phyloP scores from a whole-genome alignment of 2,888 invertebrate species.

The Syrphus vitripennis region DNA sequence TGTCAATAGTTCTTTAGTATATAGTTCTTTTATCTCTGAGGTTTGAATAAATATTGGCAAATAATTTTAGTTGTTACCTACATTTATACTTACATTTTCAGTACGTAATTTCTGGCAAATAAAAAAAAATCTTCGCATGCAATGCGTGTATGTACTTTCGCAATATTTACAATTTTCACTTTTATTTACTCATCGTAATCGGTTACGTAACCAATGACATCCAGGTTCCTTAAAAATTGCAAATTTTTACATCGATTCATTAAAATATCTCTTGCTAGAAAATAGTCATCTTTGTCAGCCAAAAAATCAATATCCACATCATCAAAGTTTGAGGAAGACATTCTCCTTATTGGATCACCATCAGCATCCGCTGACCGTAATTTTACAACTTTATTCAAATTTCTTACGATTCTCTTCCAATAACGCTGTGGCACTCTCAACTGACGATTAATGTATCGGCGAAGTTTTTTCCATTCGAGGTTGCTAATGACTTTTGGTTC shows the following conservation, averaged over 20 bases:
- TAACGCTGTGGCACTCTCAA: constrained; percentile 41
- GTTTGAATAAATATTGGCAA: too few relatives aligned
- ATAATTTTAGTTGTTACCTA: too few relatives aligned
- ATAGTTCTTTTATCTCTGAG: too few relatives aligned
- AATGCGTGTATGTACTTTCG: too few relatives aligned
- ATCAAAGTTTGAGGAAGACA: not conserved
- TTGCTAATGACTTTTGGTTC: not conserved
- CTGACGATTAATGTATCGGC: constrained; percentile 36
- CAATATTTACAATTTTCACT: not conserved
- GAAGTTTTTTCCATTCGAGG: constrained; percentile 36
- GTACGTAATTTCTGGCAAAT: too few relatives aligned
- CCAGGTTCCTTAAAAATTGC: not conserved
- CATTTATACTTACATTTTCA: too few relatives aligned
- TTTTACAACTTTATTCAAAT: not conserved
- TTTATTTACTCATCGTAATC: not conserved
- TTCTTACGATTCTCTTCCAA: constrained; percentile 38
- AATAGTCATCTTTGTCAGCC: not conserved
- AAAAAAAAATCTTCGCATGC: too few relatives aligned
- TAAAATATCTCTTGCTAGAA: not conserved
- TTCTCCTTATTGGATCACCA: not conserved
- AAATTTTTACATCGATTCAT: not conserved
- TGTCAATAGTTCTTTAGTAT: too few relatives aligned
- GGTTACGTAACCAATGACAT: not conserved
- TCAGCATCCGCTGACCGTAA: constrained; percentile 11
- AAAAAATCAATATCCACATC: not conserved